These are phyloP conservation scores for Sphaeramia orbicularis DNA, from an alignment of 2,797 vertebrate species.

Conservation along the genomic window DNA sequence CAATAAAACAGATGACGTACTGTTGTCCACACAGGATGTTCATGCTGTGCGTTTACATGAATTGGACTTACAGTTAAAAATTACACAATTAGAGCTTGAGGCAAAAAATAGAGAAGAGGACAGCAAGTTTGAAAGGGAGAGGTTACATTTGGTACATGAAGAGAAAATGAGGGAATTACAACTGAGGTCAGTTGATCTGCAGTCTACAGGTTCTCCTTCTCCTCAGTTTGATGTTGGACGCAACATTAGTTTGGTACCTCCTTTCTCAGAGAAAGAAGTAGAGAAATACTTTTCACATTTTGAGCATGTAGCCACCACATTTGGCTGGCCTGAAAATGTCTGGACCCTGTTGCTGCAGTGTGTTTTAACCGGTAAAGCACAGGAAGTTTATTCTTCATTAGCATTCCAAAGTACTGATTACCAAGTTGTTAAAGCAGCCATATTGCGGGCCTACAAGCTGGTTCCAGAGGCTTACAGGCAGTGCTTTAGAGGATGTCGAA, in stretches of 20 bases:
- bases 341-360: too few species aligned
- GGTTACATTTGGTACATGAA: too few species aligned
- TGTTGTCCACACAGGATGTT: neutral
- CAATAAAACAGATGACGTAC: neutral
- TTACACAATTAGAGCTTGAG: too few species aligned
- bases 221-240: too few species aligned
- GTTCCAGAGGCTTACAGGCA: constrained; percentile 9
- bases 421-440: constrained; percentile 1
- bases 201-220: too few species aligned
- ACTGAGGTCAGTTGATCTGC: too few species aligned
- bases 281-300: constrained; percentile 2
- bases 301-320: neutral
- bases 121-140: neutral
- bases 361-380: too few species aligned
- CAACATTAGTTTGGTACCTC: constrained; percentile 5
- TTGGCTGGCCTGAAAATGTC: too few species aligned
- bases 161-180: neutral
- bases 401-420: neutral
- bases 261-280: neutral
- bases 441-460: neutral
- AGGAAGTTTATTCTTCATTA: too few species aligned
- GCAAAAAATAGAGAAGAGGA: neutral
- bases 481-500: too few species aligned
- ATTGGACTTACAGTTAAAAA: neutral
- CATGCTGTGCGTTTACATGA: neutral